Base-by-base conservation (phyloP, 1,140 invertebrate genomes). In the Drosophila nebulosa region DNA sequence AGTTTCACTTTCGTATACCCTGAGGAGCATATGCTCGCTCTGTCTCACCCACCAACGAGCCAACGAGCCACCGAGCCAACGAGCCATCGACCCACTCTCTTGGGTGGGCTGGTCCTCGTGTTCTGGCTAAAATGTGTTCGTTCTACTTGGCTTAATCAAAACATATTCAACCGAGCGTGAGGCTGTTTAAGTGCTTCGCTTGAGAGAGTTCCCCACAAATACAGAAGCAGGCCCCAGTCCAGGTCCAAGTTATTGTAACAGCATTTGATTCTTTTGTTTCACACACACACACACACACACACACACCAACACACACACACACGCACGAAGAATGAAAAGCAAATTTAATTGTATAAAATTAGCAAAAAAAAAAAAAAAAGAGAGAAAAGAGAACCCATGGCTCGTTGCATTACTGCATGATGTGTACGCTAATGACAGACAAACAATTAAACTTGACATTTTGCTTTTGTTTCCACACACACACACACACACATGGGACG, bases 111-210 rank as follows among this genome's bases (percentile, higher is more conserved):
- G 39, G 16, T 27, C 70, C 30, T 46, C 9, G 18, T 46, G 60
- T 71, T 66, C 64, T 63, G 73, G 60, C 75, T 79, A 58, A 85
- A 85, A 85, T 85, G 80, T 85, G 81, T 85, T 86, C 81, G 81
- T 85, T 85, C 79, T 85, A 85, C 81, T 85, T 85, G 81, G 81
- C 81, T 85, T 85, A 86, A 85, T 85, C 81, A 85, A 85, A 85
- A 85, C 81, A 85, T 86, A 80, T 85, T 85, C 81, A 85, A 78
- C 81, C 74, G 81, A 85, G 81, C 81, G 81, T 80, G 70, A 86
- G 67, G 80, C 80, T 85, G 80, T 85, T 85, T 85, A 85, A 85
- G 81, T 86, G 80, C 77, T 84, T 85, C 80, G 80, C 80, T 85
- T 84, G 77, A 85, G 80, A 85, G 80, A 85, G 80, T 75, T 80